These are phyloP conservation scores for Leptonema lineaticorne DNA, from an alignment of 1,140 invertebrate species.

Conservation along the genomic window DNA sequence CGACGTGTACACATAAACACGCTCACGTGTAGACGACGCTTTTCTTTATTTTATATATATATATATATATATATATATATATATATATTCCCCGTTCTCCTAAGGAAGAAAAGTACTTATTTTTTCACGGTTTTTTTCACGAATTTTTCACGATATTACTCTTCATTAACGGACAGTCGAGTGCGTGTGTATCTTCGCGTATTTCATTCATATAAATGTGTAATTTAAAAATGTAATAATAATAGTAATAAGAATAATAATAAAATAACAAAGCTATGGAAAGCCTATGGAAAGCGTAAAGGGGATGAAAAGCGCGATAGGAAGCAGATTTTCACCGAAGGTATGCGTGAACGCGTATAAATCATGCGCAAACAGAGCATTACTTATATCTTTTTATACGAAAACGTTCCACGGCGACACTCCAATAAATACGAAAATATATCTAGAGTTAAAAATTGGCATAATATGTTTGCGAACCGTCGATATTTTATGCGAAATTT, in stretches of 20 bases:
- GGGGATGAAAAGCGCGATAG: constrained; percentile 2
- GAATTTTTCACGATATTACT: not conserved
- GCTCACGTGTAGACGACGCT: not conserved
- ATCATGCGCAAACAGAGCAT: constrained; percentile 8
- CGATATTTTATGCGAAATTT: too few species aligned
- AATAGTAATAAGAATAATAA: too few species aligned
- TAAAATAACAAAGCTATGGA: too few species aligned
- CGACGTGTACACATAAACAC: not conserved
- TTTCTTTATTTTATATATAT: too few species aligned
- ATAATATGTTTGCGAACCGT: constrained; percentile 15
- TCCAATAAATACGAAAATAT: constrained; percentile 15
- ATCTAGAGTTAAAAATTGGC: constrained; percentile 8
- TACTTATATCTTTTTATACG: not conserved
- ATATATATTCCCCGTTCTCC: too few species aligned
- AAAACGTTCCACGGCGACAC: not conserved
- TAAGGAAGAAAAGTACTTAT: not conserved
- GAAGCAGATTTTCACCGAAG: not conserved
- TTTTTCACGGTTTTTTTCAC: not conserved
- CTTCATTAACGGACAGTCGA: not conserved
- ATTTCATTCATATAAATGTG: not conserved
- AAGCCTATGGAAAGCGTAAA: too few species aligned
- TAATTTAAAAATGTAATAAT: not conserved
- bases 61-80: too few species aligned
- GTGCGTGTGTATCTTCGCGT: not conserved
- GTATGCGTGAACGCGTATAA: not conserved